Evolutionary conservation across 2,113 vertebrate genomes (phyloP), one percentile per base, ranked within the genome.

Genomic region (Excalfactoria chinensis): DNA sequence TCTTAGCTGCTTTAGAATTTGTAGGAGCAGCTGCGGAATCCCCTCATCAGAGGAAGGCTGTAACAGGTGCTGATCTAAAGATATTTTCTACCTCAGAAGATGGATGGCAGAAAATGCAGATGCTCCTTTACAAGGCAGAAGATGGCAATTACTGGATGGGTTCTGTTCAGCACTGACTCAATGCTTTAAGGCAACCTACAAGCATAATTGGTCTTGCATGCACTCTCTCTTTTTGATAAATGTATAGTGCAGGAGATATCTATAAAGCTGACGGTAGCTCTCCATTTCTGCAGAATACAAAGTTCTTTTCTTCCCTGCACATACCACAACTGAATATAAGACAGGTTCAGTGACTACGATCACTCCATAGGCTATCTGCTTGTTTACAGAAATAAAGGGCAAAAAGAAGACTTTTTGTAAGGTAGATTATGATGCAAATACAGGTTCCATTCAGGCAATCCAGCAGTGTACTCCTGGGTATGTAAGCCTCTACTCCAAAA

Each of bases 141-240:
- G 60, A 72, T 14, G 41, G 20, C 14, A 84, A 26, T 9, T 70
- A 37, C 37, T 64, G 32, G 16, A 25, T 41, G n/a, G 46, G 12
- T 32, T 77, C 37, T 86, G 40, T 55, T 86, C 56, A 81, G 62
- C 34, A 20, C 8, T 48, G 66, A 34, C 43, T 58, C 46, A 48
- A 30, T 2, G 5, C 43, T 68, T 63, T 40, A 59, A 53, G 63
- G 20, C 0, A 0, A 56, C 8, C 40, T 82, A 49, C 23, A 40
- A 32, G 35, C 18, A 66, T 40, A 82, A 87, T 2, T 51, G 43
- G 20, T 64, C 28, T 37, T 28, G 22, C 22, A 28, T 13, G 86
- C 44, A 20, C 67, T 51, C 66, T 90, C 46, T 59, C 2, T 73
- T 37, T 16, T 37, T 0, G 1, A 35, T 23, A 17, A 91, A 44